Percentiles rank a stretch among this genome's conserved stretches.
Evolutionary conservation across 2,888 invertebrate genomes (phyloP).

Genomic region (Acrobasis repandana): DNA sequence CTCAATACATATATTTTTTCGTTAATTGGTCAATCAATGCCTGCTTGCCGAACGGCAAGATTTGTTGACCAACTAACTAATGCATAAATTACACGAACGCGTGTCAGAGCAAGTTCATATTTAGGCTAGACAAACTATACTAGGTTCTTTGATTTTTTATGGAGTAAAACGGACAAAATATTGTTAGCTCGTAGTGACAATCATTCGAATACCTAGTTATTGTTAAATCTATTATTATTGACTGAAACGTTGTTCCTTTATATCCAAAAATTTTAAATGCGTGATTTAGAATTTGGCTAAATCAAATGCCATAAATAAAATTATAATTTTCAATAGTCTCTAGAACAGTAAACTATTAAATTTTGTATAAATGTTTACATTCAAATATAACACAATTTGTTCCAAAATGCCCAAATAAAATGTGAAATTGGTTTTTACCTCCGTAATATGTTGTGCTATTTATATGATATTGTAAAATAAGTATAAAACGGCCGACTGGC

Average conservation of each 20-base stretch:
- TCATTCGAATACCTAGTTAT: slow-evolving; percentile 24
- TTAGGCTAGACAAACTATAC: too few species aligned
- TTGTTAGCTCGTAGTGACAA: slow-evolving; percentile 3
- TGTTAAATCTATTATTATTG: slow-evolving; percentile 38
- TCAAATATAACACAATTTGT: background rate
- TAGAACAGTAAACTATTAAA: background rate
- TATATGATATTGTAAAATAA: slow-evolving; percentile 34
- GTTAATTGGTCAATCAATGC: too few species aligned
- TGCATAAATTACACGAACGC: too few species aligned
- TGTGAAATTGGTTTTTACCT: slow-evolving; percentile 29
- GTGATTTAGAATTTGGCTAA: background rate
- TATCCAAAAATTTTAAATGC: slow-evolving; percentile 25
- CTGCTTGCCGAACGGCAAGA: too few species aligned
- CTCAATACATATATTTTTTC: too few species aligned
- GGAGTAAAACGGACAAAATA: slow-evolving; percentile 13
- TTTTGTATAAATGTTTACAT: slow-evolving; percentile 3
- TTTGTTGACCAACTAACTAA: too few species aligned
- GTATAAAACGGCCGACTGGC: slow-evolving; percentile 40
- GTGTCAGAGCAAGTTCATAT: too few species aligned
- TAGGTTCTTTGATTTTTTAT: slow-evolving; percentile 3
- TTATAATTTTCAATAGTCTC: slow-evolving; percentile 1
- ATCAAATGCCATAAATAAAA: slow-evolving; percentile 40
- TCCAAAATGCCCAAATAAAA: slow-evolving; percentile 10
- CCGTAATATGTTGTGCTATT: slow-evolving; percentile 34
- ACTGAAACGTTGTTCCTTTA: slow-evolving; percentile 46